Base-by-base conservation (phyloP, 2,797 vertebrate genomes). In the Parotocinclus haroldoi region DNA sequence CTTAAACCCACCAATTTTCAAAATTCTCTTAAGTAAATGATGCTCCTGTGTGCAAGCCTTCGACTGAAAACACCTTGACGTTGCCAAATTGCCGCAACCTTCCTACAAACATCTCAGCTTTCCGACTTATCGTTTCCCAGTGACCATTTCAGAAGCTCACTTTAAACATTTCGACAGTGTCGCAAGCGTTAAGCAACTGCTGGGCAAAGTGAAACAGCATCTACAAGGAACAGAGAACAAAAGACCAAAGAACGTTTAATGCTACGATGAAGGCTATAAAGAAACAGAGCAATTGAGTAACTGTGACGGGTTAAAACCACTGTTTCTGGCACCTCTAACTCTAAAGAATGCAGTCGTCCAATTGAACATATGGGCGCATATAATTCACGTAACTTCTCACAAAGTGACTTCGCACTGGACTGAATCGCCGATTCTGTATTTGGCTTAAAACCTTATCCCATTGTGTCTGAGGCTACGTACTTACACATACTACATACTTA, bases 121-220 rank as follows among this genome's bases (percentile, higher is more conserved):
- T 37, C 58, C 56, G 57, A 27, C 64, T 42, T 36, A 69, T 63
- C 54, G 56, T 61, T 66, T 75, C 72, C 64, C 63, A 63, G 52
- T 67, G 65, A 52, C 61, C 58, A 74, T 60, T 72, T 44, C 14
- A 71, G 57, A 59, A n/a, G 37, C 42, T 53, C 19, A 76, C 80
- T 75, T 67, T 62, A n/a, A 66, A 62, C 60, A 70, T 70, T 75
- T 75, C 69, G 58, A 38, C 58, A 51, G n/a, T 78, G 69, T 64
- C 68, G 73, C 70, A 78, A 75, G 45, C 39, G 66, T 78, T 72
- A 62, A 37, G 69, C 67, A 75, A 69, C 11, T 52, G 14, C 37
- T 17, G 13, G 50, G 37, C 13, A 64, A 67, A 78, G 54, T 18
- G 50, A 72, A 66, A 74, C 62, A 66, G 51, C 51, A 36, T 71